Evolutionary conservation across 2,113 vertebrate genomes (phyloP).

Genomic region (Mobula birostris): DNA sequence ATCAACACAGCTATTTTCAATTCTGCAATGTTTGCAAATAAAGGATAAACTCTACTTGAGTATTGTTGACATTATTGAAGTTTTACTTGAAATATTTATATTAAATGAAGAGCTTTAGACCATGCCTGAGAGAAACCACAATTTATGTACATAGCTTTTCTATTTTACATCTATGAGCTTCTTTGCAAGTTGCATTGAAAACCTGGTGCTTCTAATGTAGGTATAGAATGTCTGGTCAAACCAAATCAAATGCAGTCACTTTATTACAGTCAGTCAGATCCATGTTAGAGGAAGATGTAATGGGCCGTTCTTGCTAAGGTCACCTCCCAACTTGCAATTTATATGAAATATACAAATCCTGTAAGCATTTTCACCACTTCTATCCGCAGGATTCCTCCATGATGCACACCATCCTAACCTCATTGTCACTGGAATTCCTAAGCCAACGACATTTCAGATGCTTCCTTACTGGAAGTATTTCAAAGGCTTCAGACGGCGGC

Average conservation of each 20-base stretch:
- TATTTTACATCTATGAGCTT: not conserved
- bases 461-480: too few species aligned
- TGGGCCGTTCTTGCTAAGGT: not conserved
- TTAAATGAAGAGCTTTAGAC: not conserved
- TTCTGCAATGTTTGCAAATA: not conserved
- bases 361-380: too few species aligned
- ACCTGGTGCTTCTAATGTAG: not conserved
- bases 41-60: not conserved
- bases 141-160: not conserved
- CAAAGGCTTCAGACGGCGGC: too few species aligned
- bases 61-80: not conserved
- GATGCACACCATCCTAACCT: too few species aligned
- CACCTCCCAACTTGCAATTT: not conserved
- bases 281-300: not conserved
- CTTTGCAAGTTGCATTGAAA: not conserved
- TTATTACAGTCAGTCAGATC: not conserved
- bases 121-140: not conserved
- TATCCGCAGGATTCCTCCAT: too few species aligned
- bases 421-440: too few species aligned
- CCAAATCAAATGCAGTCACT: not conserved
- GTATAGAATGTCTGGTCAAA: not conserved
- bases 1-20: not conserved
- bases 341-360: not conserved
- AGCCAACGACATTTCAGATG: too few species aligned
- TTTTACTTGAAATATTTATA: not conserved